Evolutionary conservation across 2,113 vertebrate species (phyloP).

Genomic region (Bos javanicus): DNA sequence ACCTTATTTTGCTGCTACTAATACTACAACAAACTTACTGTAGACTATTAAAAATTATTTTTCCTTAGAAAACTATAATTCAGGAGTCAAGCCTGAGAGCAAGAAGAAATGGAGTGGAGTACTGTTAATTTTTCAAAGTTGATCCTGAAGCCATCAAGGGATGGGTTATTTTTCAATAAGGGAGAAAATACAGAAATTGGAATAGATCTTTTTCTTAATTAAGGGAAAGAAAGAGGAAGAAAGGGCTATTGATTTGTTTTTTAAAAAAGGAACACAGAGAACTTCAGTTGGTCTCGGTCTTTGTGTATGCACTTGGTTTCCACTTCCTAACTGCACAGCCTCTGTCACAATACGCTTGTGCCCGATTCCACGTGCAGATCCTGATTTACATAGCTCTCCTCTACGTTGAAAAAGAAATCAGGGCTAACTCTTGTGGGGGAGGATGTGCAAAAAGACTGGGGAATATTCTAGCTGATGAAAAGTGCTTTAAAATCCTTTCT

Average conservation of each 20-base stretch:
- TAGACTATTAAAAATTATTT: not conserved
- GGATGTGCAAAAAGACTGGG: not conserved
- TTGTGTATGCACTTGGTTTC: not conserved
- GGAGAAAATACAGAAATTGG: constrained; percentile 18
- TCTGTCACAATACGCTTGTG: not conserved
- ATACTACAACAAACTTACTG: not conserved
- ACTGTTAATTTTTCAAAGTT: constrained; percentile 22
- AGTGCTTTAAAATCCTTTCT: constrained; percentile 3
- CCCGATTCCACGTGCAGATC: constrained; percentile 21
- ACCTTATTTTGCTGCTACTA: constrained; percentile 17
- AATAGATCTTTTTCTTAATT: not conserved
- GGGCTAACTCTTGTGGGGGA: not conserved
- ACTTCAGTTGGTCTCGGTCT: not conserved
- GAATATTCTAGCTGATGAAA: constrained; percentile 22
- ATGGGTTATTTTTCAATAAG: constrained; percentile 19
- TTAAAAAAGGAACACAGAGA: not conserved
- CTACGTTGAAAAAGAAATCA: constrained; percentile 25
- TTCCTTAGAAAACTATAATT: constrained; percentile 24
- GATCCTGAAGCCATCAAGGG: not conserved
- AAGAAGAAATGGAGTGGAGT: constrained; percentile 31
- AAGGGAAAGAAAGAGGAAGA: not conserved
- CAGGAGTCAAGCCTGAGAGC: not conserved
- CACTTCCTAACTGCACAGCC: not conserved
- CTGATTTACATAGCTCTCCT: constrained; percentile 13
- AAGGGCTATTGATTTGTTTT: not conserved